These are phyloP conservation scores for Euschistus heros DNA, from an alignment of 1,140 invertebrate genomes.

Conservation along the genomic window DNA sequence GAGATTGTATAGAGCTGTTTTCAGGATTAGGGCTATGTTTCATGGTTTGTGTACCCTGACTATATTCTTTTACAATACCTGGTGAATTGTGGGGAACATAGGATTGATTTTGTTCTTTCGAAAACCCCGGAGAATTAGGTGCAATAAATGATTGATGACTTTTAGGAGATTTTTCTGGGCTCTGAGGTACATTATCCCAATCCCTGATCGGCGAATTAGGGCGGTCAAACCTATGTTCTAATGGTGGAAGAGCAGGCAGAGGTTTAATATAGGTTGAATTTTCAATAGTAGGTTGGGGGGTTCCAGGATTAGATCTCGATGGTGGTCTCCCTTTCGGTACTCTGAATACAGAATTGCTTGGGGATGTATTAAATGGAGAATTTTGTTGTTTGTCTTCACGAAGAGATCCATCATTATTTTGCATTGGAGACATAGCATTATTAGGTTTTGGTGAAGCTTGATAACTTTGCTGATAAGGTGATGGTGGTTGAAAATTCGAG, in stretches of 20 bases:
- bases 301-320: conserved; percentile 36
- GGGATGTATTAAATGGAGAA: conserved; percentile 34
- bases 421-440: not conserved
- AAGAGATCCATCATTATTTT: not conserved
- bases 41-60: not conserved
- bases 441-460: not conserved
- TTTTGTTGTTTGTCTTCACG: not conserved
- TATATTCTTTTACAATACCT: not conserved
- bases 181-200: conserved; percentile 11
- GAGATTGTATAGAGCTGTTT: not conserved
- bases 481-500: not conserved
- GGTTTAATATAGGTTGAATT: conserved; percentile 1
- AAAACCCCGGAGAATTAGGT: not conserved
- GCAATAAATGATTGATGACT: not conserved
- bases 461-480: not conserved
- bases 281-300: conserved; percentile 27
- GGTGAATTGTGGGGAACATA: not conserved
- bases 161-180: conserved; percentile 4
- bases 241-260: not conserved
- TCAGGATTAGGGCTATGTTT: conserved; percentile 7
- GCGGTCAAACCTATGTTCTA: conserved; percentile 1
- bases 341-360: conserved; percentile 41
- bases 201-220: not conserved
- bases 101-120: not conserved
- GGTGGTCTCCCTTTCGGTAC: conserved; percentile 54